Base-by-base conservation (phyloP, 2,113 vertebrate genomes). In the Edolisoma coerulescens region DNA sequence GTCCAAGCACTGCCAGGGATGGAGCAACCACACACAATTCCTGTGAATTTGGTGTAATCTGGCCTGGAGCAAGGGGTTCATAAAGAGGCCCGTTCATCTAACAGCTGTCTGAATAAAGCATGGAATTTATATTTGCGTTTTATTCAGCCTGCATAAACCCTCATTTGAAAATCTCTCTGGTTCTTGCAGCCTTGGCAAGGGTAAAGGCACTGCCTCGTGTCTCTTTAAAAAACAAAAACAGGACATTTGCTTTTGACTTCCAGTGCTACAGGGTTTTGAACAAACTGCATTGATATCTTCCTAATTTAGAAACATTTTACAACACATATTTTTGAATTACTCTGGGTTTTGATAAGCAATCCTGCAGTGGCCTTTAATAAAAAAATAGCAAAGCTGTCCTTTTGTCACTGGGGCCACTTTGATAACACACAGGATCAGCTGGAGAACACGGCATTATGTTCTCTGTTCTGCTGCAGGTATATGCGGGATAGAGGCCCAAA, bases 201-300 rank as follows among this genome's bases (percentile, higher is more conserved):
- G 19, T 44, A n/a, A 73, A 56, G 20, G 6, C 30, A 44, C 9
- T 64, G 20, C 4, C 7, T 47, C 0, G 0, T 63, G 12, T 49
- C 16, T 49, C 22, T 45, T 37, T 5, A 22, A 73, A 39, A 35
- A 69, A 14, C 27, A 47, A 28, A 56, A 45, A 5, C 1, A 0
- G 3, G 37, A 41, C 6, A 8, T 52, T 82, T 74, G 24, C 65
- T 16, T 85, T 68, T 85, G 39, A 61, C 8, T 61, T 78, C 16
- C 22, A 37, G 10, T 42, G n/a, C 60, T 5, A 33, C 0, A 53
- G 50, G 30, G 5, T 28, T 83, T 49, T 67, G 33, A 75, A 83
- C 10, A 50, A 79, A 76, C 12, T 54, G 16, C 18, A 23, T 7
- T 30, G 15, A 15, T 68, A 45, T 11, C 19, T 77, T 73, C 15